Percentiles rank a stretch among this genome's conserved stretches.
Evolutionary conservation across 2,888 invertebrate genomes (phyloP).

Genomic region (Plagodis pulveraria): DNA sequence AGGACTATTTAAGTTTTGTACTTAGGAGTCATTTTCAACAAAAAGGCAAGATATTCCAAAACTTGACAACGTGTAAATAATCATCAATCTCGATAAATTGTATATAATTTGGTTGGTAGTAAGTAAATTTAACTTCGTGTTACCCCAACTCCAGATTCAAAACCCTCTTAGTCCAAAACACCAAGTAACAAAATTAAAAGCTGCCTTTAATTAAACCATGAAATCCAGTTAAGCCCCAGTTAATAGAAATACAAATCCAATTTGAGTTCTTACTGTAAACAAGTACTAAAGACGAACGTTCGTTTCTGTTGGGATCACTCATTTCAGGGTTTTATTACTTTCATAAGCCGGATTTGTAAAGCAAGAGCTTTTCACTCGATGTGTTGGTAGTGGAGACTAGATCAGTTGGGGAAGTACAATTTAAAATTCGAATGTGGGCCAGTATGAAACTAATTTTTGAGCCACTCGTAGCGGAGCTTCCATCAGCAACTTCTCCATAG

Average conservation of each 20-base stretch:
- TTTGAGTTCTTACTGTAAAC: slow-evolving; percentile 22
- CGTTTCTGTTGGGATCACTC: slow-evolving; percentile 31
- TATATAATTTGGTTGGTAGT: no score
- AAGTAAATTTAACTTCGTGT: no score
- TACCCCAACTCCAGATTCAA: no score
- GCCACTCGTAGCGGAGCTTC: no score
- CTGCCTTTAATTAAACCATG: slow-evolving; percentile 11
- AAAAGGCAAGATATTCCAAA: no score
- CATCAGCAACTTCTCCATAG: no score
- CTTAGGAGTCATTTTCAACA: no score
- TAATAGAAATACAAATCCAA: slow-evolving; percentile 27
- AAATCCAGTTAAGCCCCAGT: slow-evolving; percentile 19
- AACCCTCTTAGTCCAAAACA: not conserved
- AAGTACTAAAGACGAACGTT: slow-evolving; percentile 13
- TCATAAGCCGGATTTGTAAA: slow-evolving; percentile 48
- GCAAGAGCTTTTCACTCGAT: slow-evolving; percentile 37
- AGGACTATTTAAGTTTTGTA: no score
- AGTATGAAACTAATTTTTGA: no score
- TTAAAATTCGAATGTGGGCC: not conserved
- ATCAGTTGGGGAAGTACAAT: slow-evolving; percentile 4
- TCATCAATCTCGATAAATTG: no score
- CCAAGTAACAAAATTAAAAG: not conserved
- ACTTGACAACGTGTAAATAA: no score
- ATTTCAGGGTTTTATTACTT: slow-evolving; percentile 49
- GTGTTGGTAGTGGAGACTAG: slow-evolving; percentile 2